Conservation (phyloP, 2,797 vertebrate genomes). For the Telmatherina bonti region DNA sequence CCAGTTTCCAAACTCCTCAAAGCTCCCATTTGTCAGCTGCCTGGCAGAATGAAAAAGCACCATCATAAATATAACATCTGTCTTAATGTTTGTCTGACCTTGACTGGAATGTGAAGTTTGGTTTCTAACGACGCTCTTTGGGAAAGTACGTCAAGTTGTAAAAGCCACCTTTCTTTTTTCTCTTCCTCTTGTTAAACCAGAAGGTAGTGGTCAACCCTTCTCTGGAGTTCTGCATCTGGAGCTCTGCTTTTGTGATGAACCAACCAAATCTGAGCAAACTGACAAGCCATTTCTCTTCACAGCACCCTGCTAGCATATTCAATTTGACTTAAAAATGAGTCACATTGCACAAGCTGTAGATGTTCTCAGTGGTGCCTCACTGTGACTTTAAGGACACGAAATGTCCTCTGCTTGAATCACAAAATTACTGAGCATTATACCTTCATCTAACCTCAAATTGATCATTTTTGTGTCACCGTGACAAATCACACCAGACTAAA, state of each 20-base stretch:
- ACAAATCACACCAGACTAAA: neutral
- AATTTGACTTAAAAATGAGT: constrained; percentile 4
- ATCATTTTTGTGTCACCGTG: constrained; percentile 15
- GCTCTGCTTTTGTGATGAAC: neutral
- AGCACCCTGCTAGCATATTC: neutral
- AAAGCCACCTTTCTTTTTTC: neutral
- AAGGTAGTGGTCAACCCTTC: neutral
- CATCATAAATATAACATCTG: neutral
- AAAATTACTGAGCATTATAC: constrained; percentile 8
- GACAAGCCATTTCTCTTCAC: neutral
- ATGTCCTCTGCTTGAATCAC: neutral
- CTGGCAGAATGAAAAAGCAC: neutral
- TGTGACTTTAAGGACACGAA: constrained; percentile 15
- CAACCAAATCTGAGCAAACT: neutral
- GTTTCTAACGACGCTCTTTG: neutral
- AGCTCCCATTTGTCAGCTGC: neutral
- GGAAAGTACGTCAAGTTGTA: neutral
- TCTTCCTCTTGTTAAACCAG: neutral
- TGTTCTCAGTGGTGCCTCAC: neutral
- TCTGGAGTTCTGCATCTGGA: neutral
- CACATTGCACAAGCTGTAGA: constrained; percentile 7
- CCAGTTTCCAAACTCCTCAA: neutral
- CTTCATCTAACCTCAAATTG: constrained; percentile 15
- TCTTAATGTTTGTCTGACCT: neutral
- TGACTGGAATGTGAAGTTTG: neutral